Conservation (phyloP, 1,140 invertebrate species). For the Hypsibius dujardini region DNA sequence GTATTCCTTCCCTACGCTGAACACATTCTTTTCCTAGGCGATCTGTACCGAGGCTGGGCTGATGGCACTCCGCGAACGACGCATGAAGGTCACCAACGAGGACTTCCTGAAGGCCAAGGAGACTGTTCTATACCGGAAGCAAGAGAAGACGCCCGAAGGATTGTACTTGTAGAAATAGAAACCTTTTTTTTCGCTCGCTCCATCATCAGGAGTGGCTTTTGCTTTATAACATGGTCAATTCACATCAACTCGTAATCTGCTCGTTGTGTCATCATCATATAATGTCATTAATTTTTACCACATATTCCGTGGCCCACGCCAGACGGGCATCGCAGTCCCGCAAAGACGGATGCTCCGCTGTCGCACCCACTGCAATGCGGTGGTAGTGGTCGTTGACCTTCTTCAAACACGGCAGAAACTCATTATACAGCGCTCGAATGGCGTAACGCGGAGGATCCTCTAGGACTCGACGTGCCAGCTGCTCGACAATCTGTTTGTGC, state of each 20-base stretch:
- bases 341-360: constrained; percentile 2
- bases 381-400: constrained; percentile 13
- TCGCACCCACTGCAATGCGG: not conserved
- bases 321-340: constrained; percentile 8
- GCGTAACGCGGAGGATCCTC: constrained; percentile 9
- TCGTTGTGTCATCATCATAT: not conserved
- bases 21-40: constrained; percentile 46
- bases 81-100: constrained; percentile 99
- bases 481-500: not conserved
- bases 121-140: constrained; percentile 95
- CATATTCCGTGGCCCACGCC: not conserved
- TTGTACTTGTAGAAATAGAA: constrained; percentile 63
- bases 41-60: constrained; percentile 98
- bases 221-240: constrained; percentile 1
- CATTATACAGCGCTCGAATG: not conserved
- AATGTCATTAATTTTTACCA: not conserved
- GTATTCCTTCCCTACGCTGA: constrained; percentile 4
- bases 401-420: constrained; percentile 13
- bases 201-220: not conserved
- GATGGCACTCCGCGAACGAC: constrained; percentile 83
- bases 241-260: not conserved
- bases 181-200: not conserved
- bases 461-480: not conserved
- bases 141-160: constrained; percentile 96
- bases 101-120: constrained; percentile 99